Percentiles rank a stretch among this genome's conserved stretches.
phyloP scores from a whole-genome alignment of 2,888 invertebrate genomes.

The Dicyrtoma fusca region DNA sequence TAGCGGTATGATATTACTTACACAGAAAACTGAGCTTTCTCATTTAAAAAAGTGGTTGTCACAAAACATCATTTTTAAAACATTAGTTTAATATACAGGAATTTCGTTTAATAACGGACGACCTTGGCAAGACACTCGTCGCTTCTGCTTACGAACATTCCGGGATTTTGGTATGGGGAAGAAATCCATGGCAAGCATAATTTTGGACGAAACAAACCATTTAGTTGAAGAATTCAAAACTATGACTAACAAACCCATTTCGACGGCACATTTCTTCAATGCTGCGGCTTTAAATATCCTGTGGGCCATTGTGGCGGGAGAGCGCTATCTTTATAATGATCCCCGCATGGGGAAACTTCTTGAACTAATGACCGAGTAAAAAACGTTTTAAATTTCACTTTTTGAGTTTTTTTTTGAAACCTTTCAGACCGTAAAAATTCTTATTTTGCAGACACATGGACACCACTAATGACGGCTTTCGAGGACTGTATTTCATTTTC shows the following conservation, averaged over 20 bases:
- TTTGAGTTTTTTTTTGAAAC: background rate
- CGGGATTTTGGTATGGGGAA: background rate
- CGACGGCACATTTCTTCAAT: background rate
- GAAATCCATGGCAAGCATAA: background rate
- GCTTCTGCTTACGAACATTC: too few relatives aligned
- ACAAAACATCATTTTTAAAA: too few relatives aligned
- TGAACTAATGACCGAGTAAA: background rate
- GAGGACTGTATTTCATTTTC: background rate
- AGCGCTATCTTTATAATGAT: background rate
- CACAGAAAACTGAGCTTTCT: too few relatives aligned
- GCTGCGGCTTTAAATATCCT: background rate
- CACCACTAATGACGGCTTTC: background rate
- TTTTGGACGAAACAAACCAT: background rate
- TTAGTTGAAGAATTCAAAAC: background rate
- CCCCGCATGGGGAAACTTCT: background rate
- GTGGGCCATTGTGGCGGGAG: constrained; percentile 5
- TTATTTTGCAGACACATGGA: background rate
- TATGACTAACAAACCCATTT: background rate
- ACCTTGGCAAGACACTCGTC: too few relatives aligned
- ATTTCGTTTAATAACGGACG: too few relatives aligned
- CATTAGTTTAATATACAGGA: too few relatives aligned
- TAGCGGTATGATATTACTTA: too few relatives aligned
- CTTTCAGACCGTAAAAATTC: background rate
- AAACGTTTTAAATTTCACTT: background rate
- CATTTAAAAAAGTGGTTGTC: too few relatives aligned